Evolutionary conservation across 2,113 vertebrate genomes (phyloP).

Genomic region (Miniopterus natalensis): DNA sequence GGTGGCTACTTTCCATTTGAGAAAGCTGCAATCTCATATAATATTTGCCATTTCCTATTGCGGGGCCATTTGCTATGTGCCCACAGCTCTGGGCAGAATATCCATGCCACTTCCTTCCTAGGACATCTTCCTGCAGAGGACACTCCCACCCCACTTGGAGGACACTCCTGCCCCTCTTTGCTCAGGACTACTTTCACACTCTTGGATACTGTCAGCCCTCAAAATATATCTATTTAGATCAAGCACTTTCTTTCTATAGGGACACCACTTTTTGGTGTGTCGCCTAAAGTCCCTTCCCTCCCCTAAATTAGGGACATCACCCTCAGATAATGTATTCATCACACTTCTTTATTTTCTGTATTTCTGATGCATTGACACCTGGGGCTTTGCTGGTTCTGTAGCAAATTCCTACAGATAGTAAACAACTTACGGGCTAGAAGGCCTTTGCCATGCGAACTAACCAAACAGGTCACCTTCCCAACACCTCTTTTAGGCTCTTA

Average conservation of each 20-base stretch:
- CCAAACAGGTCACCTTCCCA: too few relatives aligned
- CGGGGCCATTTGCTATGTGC: not conserved
- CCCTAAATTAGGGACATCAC: not conserved
- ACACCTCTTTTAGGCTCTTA: not conserved
- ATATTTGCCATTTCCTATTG: not conserved
- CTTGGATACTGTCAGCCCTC: not conserved
- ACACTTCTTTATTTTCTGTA: not conserved
- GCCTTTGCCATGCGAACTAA: not conserved
- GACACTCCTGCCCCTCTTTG: too few relatives aligned
- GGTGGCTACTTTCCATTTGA: not conserved
- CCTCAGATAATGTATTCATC: not conserved
- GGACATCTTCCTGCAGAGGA: not conserved
- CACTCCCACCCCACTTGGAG: too few relatives aligned
- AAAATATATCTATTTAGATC: not conserved
- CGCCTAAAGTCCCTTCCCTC: not conserved
- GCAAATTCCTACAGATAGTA: not conserved
- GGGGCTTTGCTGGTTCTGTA: not conserved
- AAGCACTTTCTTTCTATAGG: not conserved
- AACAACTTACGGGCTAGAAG: not conserved
- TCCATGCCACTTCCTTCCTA: not conserved
- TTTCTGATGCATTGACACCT: constrained; percentile 1
- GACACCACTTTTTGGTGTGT: not conserved
- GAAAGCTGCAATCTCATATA: not conserved
- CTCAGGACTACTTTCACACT: not conserved
- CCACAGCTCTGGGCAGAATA: not conserved